Evolutionary conservation across 2,113 vertebrate genomes (phyloP), one percentile per base, ranked within the genome.

Genomic region (Scomber japonicus): DNA sequence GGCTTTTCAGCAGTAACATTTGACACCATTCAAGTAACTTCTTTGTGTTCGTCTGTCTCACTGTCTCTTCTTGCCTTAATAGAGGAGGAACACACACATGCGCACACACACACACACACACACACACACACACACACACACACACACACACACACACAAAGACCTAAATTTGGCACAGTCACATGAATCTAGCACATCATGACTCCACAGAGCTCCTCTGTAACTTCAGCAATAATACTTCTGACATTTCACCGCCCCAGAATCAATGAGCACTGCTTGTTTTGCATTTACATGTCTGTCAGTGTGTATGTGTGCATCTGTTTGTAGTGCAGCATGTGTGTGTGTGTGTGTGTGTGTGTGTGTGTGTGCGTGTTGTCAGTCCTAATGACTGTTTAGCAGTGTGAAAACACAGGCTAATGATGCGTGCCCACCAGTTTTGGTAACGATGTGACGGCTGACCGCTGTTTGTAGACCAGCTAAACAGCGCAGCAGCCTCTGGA

Each of bases 381-480:
- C 14, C 83, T 91, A 91, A 90, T 88, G 83, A 84, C 81, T 78
- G 83, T 83, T 90, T 84, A 89, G 84, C 72, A 31, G 72, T 80
- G 73, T 72, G 85, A 80, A 86, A 78, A 83, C 84, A 68, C 35
- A 0, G 77, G 54, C 86, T 91, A 93, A 92, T 88, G 89, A 93
- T 84, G 88, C 77, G 12, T 86, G 80, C 35, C 78, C 86, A 76
- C 49, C 81, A 78, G 64, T 75, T 70, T 75, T 31, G 19, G 66
- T 62, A 75, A 79, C 50, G 51, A 71, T 51, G 63, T 60, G 83
- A 71, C 3, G 69, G 68, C 57, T 78, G 82, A 80, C 73, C 79
- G 50, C 75, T 57, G 82, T 69, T 78, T 68, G 64, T 78, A 73
- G 77, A 85, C 44, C 69, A 84, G 81, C 69, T 48, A 51, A 78